A percentile compares a stretch with the other conserved stretches of the same genome.
These are phyloP conservation scores for Candoia aspera DNA, from an alignment of 2,113 vertebrate species.

Conservation along the genomic window DNA sequence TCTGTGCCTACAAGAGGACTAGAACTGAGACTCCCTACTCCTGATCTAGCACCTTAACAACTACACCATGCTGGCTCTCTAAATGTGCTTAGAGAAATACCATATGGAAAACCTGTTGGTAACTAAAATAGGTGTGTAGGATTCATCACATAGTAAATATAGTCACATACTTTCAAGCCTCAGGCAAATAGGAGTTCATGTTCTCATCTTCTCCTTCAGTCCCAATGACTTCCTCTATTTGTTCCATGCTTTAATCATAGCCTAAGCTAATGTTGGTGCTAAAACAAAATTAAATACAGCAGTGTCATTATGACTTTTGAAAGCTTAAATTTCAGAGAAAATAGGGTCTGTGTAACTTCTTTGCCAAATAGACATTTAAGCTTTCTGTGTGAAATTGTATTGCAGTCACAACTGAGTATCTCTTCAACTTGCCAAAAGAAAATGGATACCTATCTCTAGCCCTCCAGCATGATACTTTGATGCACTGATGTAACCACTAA, in stretches of 20 bases:
- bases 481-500: too few relatives aligned
- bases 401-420: neutral
- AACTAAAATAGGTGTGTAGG: neutral
- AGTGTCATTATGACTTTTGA: neutral
- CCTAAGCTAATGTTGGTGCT: neutral
- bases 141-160: neutral
- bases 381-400: neutral
- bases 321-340: neutral
- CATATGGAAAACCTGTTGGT: neutral
- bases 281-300: neutral
- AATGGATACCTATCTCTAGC: neutral
- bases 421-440: constrained; percentile 10
- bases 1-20: neutral
- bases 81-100: neutral
- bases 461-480: too few relatives aligned
- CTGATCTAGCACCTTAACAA: neutral
- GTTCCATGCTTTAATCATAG: neutral
- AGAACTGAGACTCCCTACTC: neutral
- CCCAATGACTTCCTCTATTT: neutral
- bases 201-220: too few relatives aligned
- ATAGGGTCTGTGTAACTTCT: neutral
- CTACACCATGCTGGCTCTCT: neutral
- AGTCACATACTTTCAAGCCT: too few relatives aligned
- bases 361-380: neutral
- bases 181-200: neutral